These are phyloP conservation scores for Sinopyrophorus schimmeli DNA, from an alignment of 2,888 invertebrate species.

Conservation along the genomic window DNA sequence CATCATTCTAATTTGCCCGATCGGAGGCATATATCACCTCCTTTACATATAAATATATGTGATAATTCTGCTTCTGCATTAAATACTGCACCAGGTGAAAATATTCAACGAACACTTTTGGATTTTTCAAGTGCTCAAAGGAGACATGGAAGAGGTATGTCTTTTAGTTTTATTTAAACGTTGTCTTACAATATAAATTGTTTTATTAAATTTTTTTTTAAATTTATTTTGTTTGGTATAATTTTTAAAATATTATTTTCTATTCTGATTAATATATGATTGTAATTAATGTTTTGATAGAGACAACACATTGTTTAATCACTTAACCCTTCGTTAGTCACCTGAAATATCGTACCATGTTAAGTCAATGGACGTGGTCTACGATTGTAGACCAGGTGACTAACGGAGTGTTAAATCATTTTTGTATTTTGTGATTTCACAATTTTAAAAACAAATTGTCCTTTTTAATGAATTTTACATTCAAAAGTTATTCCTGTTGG, in stretches of 20 bases:
- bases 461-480: no score
- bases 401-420: no score
- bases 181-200: not conserved
- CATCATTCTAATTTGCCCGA: conserved; percentile 48
- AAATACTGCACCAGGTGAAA: conserved; percentile 45
- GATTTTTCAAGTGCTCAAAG: conserved; percentile 52
- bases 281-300: no score
- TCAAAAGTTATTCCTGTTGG: no score
- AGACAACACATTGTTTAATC: no score
- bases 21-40: conserved; percentile 57
- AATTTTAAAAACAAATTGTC: no score
- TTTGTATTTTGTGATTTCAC: no score
- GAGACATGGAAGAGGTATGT: conserved; percentile 52
- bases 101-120: conserved; percentile 47
- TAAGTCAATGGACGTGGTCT: no score
- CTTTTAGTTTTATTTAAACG: not conserved
- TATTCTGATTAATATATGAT: not conserved
- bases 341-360: no score
- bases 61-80: conserved; percentile 49
- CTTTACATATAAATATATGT: conserved; percentile 61
- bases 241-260: not conserved
- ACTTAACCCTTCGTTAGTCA: no score
- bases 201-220: not conserved
- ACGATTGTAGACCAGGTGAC: no score
- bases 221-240: not conserved